Evolutionary conservation across 1,140 invertebrate genomes (phyloP).

Genomic region (Pseudomyrmex flavicornis): DNA sequence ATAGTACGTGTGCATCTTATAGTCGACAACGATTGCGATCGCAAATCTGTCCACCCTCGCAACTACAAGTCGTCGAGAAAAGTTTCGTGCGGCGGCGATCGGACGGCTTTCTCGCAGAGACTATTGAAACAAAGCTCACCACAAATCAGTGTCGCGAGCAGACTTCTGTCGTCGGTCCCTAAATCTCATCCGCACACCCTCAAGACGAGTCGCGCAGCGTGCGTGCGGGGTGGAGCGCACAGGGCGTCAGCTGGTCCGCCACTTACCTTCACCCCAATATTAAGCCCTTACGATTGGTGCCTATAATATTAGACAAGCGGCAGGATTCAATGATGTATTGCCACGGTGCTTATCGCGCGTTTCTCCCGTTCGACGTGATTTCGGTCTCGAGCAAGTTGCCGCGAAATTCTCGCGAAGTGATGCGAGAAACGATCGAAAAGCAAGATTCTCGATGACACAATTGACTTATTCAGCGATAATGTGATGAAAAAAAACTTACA

Average conservation of each 20-base stretch:
- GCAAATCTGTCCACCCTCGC: not conserved
- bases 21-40: not conserved
- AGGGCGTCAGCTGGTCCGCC: conserved; percentile 85
- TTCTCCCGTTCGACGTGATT: conserved; percentile 55
- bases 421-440: not conserved
- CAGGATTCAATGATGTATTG: conserved; percentile 84
- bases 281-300: conserved; percentile 85
- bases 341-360: conserved; percentile 68
- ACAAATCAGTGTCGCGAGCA: conserved; percentile 85
- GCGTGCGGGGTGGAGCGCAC: conserved; percentile 81
- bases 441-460: not conserved
- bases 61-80: conserved; percentile 27
- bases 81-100: conserved; percentile 62
- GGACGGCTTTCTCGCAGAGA: conserved; percentile 75
- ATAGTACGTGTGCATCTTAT: not conserved
- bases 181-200: conserved; percentile 85
- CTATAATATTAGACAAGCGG: conserved; percentile 85
- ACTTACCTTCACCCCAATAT: conserved; percentile 86
- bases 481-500: not conserved
- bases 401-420: conserved; percentile 14
- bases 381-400: conserved; percentile 5
- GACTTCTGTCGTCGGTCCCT: conserved; percentile 83
- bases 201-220: conserved; percentile 84
- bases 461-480: not conserved
- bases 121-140: conserved; percentile 84